Evolutionary conservation across 2,888 invertebrate genomes (phyloP).

Genomic region (Leucophenga montana): DNA sequence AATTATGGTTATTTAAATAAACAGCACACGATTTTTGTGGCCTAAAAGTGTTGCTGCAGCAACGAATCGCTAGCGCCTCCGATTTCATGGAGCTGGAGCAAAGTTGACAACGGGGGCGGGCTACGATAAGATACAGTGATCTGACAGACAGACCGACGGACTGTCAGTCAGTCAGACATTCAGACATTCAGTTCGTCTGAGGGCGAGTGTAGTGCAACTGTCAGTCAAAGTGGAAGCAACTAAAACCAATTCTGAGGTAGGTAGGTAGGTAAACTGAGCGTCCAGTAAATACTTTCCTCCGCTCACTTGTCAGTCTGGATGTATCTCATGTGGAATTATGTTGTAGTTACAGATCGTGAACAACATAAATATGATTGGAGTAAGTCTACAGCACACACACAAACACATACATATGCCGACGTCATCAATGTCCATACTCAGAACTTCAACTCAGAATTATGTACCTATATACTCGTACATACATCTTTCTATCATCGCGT

Average conservation of each 20-base stretch:
- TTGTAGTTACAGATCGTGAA: slow-evolving; percentile 59
- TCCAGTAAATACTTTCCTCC: too few species aligned
- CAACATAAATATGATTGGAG: slow-evolving; percentile 32
- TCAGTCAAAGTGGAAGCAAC: slow-evolving; percentile 1
- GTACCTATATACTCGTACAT: too few species aligned
- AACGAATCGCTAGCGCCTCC: slow-evolving; percentile 57
- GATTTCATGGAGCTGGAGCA: slow-evolving; percentile 41
- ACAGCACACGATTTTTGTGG: slow-evolving; percentile 71
- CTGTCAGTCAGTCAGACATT: slow-evolving; percentile 19
- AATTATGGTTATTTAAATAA: slow-evolving; percentile 73
- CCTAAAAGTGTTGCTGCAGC: slow-evolving; percentile 58
- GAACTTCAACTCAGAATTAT: not conserved
- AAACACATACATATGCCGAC: not conserved
- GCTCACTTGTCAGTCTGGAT: not conserved
- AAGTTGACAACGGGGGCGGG: not conserved
- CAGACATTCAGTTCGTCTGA: not conserved
- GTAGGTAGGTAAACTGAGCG: not conserved
- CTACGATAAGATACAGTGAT: not conserved
- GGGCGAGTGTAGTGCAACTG: slow-evolving; percentile 5
- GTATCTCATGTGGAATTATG: slow-evolving; percentile 49
- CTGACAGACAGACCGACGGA: slow-evolving; percentile 17
- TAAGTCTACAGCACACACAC: too few species aligned
- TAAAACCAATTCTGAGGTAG: not conserved
- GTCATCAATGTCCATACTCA: not conserved
- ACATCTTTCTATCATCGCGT: not conserved